Conservation (phyloP, 1,140 invertebrate species). For the Charaxes varanes region DNA sequence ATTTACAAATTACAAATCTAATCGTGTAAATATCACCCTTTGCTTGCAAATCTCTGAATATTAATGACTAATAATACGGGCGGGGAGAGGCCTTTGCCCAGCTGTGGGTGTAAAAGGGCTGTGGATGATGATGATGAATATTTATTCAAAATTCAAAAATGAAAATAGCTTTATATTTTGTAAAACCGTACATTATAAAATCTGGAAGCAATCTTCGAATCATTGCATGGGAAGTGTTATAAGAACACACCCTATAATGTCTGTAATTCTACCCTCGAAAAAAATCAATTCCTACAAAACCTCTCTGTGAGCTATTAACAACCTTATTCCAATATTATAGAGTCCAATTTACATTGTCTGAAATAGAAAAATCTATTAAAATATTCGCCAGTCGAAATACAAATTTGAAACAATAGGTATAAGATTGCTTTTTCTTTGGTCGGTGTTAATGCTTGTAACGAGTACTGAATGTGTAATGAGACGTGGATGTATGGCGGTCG, state of each 20-base stretch:
- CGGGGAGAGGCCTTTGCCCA: too few species aligned
- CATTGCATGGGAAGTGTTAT: conserved; percentile 4
- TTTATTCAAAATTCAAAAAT: too few species aligned
- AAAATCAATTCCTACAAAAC: conserved; percentile 6
- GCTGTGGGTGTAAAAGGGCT: too few species aligned
- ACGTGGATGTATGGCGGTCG: conserved; percentile 5
- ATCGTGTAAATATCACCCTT: too few species aligned
- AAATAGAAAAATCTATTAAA: background rate
- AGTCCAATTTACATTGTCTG: background rate
- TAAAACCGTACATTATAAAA: too few species aligned
- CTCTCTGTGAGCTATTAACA: background rate
- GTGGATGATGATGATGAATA: too few species aligned
- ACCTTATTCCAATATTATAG: background rate
- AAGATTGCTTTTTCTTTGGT: background rate
- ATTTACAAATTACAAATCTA: too few species aligned
- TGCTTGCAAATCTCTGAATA: too few species aligned
- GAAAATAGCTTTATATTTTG: too few species aligned
- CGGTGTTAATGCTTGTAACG: background rate
- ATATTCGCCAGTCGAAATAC: background rate
- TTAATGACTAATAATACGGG: too few species aligned
- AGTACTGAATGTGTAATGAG: conserved; percentile 10
- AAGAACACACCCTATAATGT: conserved; percentile 2
- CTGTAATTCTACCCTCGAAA: conserved; percentile 1
- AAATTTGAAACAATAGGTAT: background rate
- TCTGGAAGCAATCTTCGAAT: too few species aligned